These are phyloP conservation scores for Salmo trutta DNA, from an alignment of 2,797 vertebrate species.

Conservation along the genomic window DNA sequence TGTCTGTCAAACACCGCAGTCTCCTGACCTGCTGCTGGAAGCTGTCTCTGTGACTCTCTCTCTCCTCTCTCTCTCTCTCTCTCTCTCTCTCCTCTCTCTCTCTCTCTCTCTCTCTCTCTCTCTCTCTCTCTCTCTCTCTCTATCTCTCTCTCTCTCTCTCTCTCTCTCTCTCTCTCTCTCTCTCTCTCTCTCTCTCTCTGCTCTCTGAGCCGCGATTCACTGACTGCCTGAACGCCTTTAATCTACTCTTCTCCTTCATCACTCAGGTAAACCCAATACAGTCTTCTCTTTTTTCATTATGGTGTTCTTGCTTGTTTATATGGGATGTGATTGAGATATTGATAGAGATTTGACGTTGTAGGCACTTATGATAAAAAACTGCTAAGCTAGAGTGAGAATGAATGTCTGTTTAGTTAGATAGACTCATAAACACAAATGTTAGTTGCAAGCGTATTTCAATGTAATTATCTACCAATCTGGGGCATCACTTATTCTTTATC, in stretches of 20 bases:
- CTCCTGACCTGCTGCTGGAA: conserved; percentile 44
- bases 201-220: conserved; percentile 19
- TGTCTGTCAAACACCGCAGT: conserved; percentile 68
- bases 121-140: conserved; percentile 29
- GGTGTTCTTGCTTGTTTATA: not conserved
- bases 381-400: not conserved
- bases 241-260: conserved; percentile 34
- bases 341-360: not conserved
- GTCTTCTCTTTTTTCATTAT: not conserved
- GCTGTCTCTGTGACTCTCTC: conserved; percentile 38
- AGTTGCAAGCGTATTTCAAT: not conserved
- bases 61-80: conserved; percentile 15
- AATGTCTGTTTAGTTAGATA: not conserved
- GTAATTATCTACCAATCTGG: not conserved
- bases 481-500: not conserved
- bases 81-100: conserved; percentile 23
- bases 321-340: not conserved
- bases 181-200: not conserved
- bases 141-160: too few relatives aligned
- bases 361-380: not conserved
- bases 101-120: conserved; percentile 4
- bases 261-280: conserved; percentile 56
- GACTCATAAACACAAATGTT: not conserved
- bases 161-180: conserved; percentile 24
- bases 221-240: conserved; percentile 15